Percentiles rank a stretch among this genome's conserved stretches.
These are phyloP conservation scores for Chelonoidis abingdonii DNA, from an alignment of 2,113 vertebrate species.

Conservation along the genomic window DNA sequence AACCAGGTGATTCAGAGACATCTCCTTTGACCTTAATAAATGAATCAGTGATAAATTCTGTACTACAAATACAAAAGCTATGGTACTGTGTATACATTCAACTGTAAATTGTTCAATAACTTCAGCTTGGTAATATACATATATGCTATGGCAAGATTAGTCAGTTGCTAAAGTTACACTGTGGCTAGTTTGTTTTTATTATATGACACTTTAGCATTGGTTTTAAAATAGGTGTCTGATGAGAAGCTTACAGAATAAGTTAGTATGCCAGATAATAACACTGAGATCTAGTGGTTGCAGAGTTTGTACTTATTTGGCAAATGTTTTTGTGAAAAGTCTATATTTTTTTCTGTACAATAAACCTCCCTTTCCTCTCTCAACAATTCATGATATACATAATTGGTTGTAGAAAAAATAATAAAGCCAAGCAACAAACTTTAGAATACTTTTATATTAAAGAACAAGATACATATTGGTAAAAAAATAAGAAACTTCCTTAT, in stretches of 20 bases:
- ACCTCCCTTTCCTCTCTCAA: neutral
- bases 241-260: neutral
- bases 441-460: neutral
- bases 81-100: neutral
- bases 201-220: neutral
- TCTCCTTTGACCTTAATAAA: neutral
- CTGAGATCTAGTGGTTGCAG: neutral
- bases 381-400: neutral
- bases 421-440: neutral
- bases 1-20: neutral
- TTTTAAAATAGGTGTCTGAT: neutral
- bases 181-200: neutral
- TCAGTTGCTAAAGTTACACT: neutral
- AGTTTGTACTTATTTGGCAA: neutral
- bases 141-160: neutral
- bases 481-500: neutral
- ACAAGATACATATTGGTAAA: neutral
- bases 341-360: neutral
- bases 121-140: neutral
- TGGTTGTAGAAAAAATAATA: conserved; percentile 2
- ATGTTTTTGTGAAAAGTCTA: neutral
- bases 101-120: neutral
- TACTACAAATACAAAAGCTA: neutral
- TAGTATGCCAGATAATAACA: neutral
- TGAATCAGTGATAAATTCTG: neutral